phyloP scores from a whole-genome alignment of 1,140 invertebrate genomes.

The Drosophila sp. region DNA sequence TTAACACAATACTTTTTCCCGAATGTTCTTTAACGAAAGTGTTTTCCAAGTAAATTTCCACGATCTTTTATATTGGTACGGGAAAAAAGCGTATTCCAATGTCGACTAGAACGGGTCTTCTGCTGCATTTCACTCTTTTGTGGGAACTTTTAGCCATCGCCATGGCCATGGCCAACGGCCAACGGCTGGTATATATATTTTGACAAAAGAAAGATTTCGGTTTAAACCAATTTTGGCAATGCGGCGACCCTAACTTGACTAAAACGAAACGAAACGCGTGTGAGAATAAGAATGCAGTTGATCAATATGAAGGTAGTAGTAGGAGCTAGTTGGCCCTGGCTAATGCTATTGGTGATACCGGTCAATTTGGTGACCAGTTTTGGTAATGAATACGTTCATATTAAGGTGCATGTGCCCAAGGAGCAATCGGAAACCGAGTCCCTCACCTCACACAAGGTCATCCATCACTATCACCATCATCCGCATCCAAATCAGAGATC shows the following conservation, averaged over 20 bases:
- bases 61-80: too few species aligned
- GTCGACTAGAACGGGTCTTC: not conserved
- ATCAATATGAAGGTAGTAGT: not conserved
- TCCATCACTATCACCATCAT: conserved; percentile 72
- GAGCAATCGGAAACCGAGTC: conserved; percentile 47
- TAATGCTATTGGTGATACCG: conserved; percentile 4
- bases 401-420: conserved; percentile 75
- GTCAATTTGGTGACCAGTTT: conserved; percentile 35
- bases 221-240: conserved; percentile 79
- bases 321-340: not conserved
- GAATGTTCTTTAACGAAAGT: too few species aligned
- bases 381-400: conserved; percentile 75
- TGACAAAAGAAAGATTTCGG: conserved; percentile 72
- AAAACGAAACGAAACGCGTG: conserved; percentile 7
- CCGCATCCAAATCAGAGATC: conserved; percentile 53
- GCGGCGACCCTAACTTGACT: conserved; percentile 53
- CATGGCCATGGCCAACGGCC: conserved; percentile 46
- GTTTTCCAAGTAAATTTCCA: too few species aligned
- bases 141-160: conserved; percentile 40
- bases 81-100: not conserved
- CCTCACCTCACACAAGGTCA: conserved; percentile 53
- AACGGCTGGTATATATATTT: conserved; percentile 69
- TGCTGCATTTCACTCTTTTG: conserved; percentile 25
- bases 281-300: conserved; percentile 4
- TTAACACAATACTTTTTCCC: too few species aligned